Percentiles rank a stretch among this genome's conserved stretches.
phyloP scores from a whole-genome alignment of 2,113 vertebrate genomes.

The Engraulis encrasicolus region DNA sequence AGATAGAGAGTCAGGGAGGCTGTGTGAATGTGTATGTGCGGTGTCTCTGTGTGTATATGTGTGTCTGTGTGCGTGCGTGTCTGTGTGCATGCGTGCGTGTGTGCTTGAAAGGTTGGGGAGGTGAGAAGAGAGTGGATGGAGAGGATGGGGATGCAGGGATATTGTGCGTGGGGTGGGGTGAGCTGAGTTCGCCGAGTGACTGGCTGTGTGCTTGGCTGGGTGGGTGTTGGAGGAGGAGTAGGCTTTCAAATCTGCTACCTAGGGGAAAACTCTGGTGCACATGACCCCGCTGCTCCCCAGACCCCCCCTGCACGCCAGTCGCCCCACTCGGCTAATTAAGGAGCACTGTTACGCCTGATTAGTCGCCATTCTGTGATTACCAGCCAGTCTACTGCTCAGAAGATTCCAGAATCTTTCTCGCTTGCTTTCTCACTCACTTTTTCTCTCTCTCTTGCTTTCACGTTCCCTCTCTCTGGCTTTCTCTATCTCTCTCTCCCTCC shows the following conservation, averaged over 20 bases:
- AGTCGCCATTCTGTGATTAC: conserved; percentile 81
- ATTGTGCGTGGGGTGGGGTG: background rate
- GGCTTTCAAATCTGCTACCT: background rate
- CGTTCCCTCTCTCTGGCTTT: no score
- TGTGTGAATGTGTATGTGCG: background rate
- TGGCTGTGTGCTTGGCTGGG: background rate
- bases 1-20: background rate
- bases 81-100: background rate
- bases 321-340: conserved; percentile 80
- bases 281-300: conserved; percentile 60
- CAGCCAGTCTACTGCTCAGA: conserved; percentile 70
- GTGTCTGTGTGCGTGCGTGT: background rate
- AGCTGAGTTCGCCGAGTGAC: no score
- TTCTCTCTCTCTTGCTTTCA: no score
- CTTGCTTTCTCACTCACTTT: no score
- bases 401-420: conserved; percentile 31
- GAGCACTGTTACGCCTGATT: conserved; percentile 78
- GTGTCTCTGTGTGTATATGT: background rate
- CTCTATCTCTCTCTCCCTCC: no score
- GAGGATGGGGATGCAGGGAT: background rate
- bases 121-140: background rate
- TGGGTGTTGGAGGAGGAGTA: background rate
- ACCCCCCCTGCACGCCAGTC: conserved; percentile 67
- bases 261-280: background rate
- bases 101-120: background rate